phyloP scores from a whole-genome alignment of 2,888 invertebrate genomes.

The Dolichomitus sp. region DNA sequence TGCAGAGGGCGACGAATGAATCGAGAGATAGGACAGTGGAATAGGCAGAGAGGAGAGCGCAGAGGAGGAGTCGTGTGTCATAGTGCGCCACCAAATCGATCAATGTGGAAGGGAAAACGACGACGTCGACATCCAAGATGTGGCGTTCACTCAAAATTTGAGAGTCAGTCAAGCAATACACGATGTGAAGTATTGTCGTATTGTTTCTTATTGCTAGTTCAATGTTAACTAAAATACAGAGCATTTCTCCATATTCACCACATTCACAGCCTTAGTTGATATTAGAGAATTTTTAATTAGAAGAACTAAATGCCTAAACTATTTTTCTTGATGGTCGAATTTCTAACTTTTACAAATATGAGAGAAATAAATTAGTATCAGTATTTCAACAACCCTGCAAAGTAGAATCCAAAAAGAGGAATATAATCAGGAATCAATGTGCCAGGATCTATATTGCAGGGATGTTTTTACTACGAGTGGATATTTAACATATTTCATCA shows the following conservation, averaged over 20 bases:
- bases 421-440: no score
- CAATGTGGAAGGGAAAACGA: slow-evolving; percentile 47
- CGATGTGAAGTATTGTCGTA: slow-evolving; percentile 8
- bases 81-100: slow-evolving; percentile 63
- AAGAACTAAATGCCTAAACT: background rate
- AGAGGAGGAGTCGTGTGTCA: slow-evolving; percentile 61
- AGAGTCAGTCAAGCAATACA: slow-evolving; percentile 20
- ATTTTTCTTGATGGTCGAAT: background rate
- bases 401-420: background rate
- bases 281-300: background rate
- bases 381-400: background rate
- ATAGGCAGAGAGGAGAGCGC: slow-evolving; percentile 21
- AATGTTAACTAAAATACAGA: background rate
- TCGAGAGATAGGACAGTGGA: slow-evolving; percentile 28
- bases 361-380: background rate
- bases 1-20: slow-evolving; percentile 39
- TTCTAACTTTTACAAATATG: background rate
- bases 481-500: background rate
- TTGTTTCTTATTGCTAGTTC: background rate
- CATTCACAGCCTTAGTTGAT: background rate
- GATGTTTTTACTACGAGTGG: background rate
- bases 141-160: slow-evolving; percentile 31
- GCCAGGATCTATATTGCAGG: no score
- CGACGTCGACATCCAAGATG: slow-evolving; percentile 47
- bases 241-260: background rate